Percentiles rank a stretch among this genome's conserved stretches.
Evolutionary conservation across 1,140 invertebrate species (phyloP).

Genomic region (Trichonephila inaurata): DNA sequence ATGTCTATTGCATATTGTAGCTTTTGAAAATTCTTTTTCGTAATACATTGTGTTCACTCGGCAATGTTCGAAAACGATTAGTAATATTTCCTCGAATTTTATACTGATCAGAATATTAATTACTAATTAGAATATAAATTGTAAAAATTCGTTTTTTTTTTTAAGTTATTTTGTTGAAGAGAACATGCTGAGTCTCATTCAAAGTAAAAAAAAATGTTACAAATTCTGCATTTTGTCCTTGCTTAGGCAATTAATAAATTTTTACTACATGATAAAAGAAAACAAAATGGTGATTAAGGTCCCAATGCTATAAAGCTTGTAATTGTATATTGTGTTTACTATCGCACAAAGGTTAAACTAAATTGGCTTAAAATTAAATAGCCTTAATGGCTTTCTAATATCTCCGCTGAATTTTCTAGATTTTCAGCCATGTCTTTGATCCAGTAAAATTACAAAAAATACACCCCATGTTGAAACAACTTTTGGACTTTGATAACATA

Average conservation of each 20-base stretch:
- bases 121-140: not conserved
- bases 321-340: slow-evolving; percentile 9
- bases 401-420: not conserved
- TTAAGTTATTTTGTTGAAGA: not conserved
- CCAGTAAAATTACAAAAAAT: not conserved
- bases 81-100: too few relatives aligned
- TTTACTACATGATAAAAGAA: not conserved
- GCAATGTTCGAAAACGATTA: too few relatives aligned
- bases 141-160: not conserved
- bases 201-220: too few relatives aligned
- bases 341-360: not conserved
- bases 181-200: not conserved
- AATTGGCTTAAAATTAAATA: not conserved
- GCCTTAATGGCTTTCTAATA: not conserved
- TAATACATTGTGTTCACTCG: too few relatives aligned
- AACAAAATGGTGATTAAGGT: slow-evolving; percentile 7
- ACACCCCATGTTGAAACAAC: not conserved
- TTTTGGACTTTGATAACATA: not conserved
- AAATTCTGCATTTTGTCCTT: too few relatives aligned
- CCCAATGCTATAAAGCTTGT: not conserved
- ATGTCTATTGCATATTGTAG: too few relatives aligned
- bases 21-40: too few relatives aligned
- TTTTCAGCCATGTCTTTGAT: slow-evolving; percentile 7
- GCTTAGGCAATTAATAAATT: not conserved
- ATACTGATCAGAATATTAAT: too few relatives aligned